These are phyloP conservation scores for Halyomorpha halys DNA, from an alignment of 1,140 invertebrate genomes.

Conservation along the genomic window DNA sequence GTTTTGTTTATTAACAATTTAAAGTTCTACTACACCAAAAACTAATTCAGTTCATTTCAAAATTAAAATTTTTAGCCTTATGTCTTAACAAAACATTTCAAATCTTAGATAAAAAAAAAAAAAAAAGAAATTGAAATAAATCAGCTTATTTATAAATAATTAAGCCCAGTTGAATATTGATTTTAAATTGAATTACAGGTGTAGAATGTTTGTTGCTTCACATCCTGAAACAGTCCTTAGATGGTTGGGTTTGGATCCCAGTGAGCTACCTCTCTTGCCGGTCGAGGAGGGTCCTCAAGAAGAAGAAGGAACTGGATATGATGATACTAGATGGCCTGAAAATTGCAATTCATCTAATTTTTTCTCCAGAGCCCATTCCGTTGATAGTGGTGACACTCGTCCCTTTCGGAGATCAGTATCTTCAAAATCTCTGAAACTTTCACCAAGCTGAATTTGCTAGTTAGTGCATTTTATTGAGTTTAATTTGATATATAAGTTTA, in stretches of 20 bases:
- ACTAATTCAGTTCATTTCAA: too few relatives aligned
- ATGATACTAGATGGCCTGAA: not conserved
- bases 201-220: conserved; percentile 25
- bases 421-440: conserved; percentile 3
- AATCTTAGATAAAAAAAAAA: too few relatives aligned
- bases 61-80: too few relatives aligned
- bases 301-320: not conserved
- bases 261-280: not conserved
- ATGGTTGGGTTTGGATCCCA: conserved; percentile 28
- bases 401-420: not conserved
- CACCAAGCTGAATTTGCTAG: conserved; percentile 9
- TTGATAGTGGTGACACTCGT: not conserved
- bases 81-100: too few relatives aligned
- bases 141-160: too few relatives aligned
- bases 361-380: not conserved
- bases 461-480: not conserved
- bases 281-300: not conserved
- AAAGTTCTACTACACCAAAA: too few relatives aligned
- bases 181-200: conserved; percentile 10
- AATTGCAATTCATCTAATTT: not conserved
- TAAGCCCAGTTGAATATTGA: too few relatives aligned
- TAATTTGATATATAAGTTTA: too few relatives aligned
- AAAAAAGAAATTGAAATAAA: too few relatives aligned
- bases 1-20: too few relatives aligned
- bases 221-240: conserved; percentile 27